phyloP scores from a whole-genome alignment of 2,888 invertebrate species.

The Abscondita cerata region DNA sequence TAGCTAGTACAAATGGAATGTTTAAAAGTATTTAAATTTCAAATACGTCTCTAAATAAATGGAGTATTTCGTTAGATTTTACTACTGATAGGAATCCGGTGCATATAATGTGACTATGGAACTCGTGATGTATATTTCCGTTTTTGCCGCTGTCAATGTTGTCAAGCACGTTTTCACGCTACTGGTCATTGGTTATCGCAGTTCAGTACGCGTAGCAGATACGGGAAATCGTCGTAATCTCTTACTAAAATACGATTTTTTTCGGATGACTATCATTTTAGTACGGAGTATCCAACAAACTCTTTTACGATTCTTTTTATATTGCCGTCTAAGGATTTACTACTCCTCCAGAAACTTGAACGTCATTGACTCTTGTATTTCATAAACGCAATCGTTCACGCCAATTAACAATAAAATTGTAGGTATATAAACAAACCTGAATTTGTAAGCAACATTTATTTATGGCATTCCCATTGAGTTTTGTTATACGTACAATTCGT shows the following conservation, averaged over 20 bases:
- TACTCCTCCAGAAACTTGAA: too few relatives aligned
- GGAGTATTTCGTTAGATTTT: conserved; percentile 43
- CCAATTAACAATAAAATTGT: background rate
- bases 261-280: background rate
- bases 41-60: conserved; percentile 41
- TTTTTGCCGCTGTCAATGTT: conserved; percentile 40
- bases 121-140: conserved; percentile 44
- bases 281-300: background rate
- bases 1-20: conserved; percentile 34
- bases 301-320: conserved; percentile 13
- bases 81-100: conserved; percentile 37
- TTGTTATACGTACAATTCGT: conserved; percentile 26
- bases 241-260: conserved; percentile 9
- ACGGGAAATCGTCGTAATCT: conserved; percentile 23
- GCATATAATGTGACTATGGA: conserved; percentile 40
- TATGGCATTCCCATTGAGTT: conserved; percentile 10
- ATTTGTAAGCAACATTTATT: background rate
- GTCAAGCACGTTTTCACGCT: conserved; percentile 41
- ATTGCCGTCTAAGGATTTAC: background rate
- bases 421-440: background rate
- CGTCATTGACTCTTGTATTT: background rate
- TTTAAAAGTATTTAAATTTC: conserved; percentile 42
- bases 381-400: background rate
- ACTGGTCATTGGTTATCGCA: conserved; percentile 34
- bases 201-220: conserved; percentile 19